Percentiles rank a stretch among this genome's conserved stretches.
Conservation (phyloP, 2,113 vertebrate species). For the Cyprinodon brontotheroides region DNA sequence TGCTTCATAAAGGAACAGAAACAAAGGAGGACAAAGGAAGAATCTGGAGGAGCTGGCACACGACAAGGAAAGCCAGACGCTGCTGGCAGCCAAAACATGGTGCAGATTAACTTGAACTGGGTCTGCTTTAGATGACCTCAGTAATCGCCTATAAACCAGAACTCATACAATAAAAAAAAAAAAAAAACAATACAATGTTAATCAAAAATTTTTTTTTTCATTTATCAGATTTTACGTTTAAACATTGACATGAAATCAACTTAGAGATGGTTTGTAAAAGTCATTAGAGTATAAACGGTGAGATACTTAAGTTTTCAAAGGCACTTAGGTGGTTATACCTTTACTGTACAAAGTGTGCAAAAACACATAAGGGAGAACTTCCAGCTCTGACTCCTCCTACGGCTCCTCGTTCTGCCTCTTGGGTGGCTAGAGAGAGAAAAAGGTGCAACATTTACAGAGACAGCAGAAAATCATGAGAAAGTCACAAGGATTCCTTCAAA, state of each 20-base stretch:
- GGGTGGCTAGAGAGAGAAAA: constrained; percentile 48
- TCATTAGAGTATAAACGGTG: constrained; percentile 40
- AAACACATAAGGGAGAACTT: constrained; percentile 43
- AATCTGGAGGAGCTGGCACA: constrained; percentile 19
- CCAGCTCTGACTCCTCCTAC: constrained; percentile 70
- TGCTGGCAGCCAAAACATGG: constrained; percentile 28
- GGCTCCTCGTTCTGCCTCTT: constrained; percentile 81
- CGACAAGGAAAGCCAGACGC: constrained; percentile 10
- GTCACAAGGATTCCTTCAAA: neutral
- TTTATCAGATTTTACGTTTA: constrained; percentile 32
- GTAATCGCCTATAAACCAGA: constrained; percentile 5
- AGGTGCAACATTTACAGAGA: constrained; percentile 3
- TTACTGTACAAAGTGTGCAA: constrained; percentile 51
- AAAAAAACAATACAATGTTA: constrained; percentile 22
- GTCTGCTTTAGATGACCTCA: constrained; percentile 19
- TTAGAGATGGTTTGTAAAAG: constrained; percentile 28
- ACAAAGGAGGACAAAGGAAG: constrained; percentile 13
- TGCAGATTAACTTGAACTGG: constrained; percentile 34
- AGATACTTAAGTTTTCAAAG: constrained; percentile 61
- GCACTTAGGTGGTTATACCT: constrained; percentile 64
- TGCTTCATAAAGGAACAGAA: constrained; percentile 46
- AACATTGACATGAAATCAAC: constrained; percentile 25
- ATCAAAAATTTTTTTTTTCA: constrained; percentile 20
- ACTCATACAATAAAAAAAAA: neutral
- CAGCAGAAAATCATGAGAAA: neutral